phyloP scores from a whole-genome alignment of 2,113 vertebrate genomes.

The Galbula dea region DNA sequence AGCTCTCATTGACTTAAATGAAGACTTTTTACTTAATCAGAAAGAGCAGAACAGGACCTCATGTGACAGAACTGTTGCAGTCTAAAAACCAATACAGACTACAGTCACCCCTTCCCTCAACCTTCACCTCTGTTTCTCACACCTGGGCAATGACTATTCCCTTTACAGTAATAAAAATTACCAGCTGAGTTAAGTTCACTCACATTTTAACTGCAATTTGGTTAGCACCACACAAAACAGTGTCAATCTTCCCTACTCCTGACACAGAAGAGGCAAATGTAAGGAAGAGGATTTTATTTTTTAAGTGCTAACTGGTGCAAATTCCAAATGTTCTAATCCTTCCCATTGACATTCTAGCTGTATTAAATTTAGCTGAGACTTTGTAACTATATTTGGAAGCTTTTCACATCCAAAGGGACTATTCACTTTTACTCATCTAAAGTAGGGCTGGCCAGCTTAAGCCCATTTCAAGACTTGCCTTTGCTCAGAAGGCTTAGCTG shows the following conservation, averaged over 20 bases:
- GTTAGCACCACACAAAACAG: not conserved
- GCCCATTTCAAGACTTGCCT: not conserved
- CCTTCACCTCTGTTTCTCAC: not conserved
- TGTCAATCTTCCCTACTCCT: not conserved
- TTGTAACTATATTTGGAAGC: conserved; percentile 55
- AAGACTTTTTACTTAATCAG: not conserved
- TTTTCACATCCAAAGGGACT: conserved; percentile 44
- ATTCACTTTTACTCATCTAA: conserved; percentile 12
- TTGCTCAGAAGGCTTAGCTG: not conserved
- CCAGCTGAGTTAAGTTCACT: not conserved
- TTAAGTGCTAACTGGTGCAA: conserved; percentile 30
- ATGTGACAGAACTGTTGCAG: not conserved
- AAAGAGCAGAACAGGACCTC: not conserved
- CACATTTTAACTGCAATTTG: not conserved
- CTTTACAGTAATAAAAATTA: not conserved
- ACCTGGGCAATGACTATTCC: not conserved
- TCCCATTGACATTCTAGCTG: conserved; percentile 37
- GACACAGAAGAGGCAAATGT: not conserved
- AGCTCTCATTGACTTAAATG: not conserved
- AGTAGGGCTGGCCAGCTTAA: not conserved
- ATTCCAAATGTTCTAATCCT: conserved; percentile 51
- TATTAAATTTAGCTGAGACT: conserved; percentile 59
- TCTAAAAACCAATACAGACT: not conserved
- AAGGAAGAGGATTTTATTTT: conserved; percentile 7
- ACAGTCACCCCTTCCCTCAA: not conserved